Evolutionary conservation across 64 coral and sea anemone species (phyloP).

Genomic region (Acropora yongei): DNA sequence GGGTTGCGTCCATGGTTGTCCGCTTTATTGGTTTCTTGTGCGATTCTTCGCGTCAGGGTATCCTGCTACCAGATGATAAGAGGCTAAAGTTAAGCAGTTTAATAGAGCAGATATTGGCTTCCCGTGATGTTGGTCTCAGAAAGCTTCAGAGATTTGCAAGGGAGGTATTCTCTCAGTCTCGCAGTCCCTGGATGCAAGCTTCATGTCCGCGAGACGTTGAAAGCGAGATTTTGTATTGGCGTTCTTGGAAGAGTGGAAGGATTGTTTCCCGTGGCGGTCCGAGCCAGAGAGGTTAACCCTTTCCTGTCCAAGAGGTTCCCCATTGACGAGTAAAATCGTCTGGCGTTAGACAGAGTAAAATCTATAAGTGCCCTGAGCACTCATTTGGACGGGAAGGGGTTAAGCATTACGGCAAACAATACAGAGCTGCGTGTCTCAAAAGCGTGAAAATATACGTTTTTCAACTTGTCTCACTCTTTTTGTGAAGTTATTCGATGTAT

Average conservation of each 20-base stretch:
- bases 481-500: no score
- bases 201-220: conserved; percentile 31
- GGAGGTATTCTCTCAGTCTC: conserved; percentile 42
- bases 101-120: conserved; percentile 11
- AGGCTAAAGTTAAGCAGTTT: conserved; percentile 32
- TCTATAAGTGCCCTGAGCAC: no score
- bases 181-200: conserved; percentile 40
- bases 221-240: conserved; percentile 40
- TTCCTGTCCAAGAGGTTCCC: no score
- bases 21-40: conserved; percentile 10
- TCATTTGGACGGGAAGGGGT: no score
- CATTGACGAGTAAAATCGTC: no score
- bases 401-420: no score
- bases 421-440: no score
- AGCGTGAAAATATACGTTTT: no score
- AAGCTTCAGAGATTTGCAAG: conserved; percentile 36
- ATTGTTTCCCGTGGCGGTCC: conserved; percentile 37
- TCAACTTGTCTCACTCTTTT: no score
- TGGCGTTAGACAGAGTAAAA: no score
- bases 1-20: not conserved
- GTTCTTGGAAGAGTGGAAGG: conserved; percentile 38
- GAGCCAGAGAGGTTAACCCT: not conserved
- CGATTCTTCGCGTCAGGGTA: conserved; percentile 3
- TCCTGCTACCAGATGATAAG: conserved; percentile 14
- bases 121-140: conserved; percentile 1